These are phyloP conservation scores for Lasioglossum zephyrum DNA, from an alignment of 2,888 invertebrate species.

Conservation along the genomic window DNA sequence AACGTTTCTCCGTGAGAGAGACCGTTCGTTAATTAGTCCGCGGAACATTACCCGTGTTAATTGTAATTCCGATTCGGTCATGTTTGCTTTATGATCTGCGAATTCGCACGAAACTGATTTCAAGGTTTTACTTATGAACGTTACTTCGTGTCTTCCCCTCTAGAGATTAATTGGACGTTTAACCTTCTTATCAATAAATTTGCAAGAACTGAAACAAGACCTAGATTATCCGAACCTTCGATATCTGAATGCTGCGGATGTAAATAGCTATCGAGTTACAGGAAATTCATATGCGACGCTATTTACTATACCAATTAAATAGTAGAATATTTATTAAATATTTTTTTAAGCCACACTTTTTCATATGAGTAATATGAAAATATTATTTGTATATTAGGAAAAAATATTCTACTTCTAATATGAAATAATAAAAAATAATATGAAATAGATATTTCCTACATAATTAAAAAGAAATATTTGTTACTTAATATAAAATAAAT, in stretches of 20 bases:
- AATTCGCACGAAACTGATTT: background rate
- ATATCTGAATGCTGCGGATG: background rate
- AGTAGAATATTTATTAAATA: too few relatives aligned
- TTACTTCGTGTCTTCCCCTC: background rate
- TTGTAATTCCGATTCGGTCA: background rate
- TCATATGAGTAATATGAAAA: too few relatives aligned
- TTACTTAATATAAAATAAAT: too few relatives aligned
- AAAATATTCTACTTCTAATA: too few relatives aligned
- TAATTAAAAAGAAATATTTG: too few relatives aligned
- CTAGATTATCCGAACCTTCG: background rate
- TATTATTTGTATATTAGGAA: too few relatives aligned
- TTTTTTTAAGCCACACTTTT: too few relatives aligned
- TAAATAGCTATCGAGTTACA: background rate
- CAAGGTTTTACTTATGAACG: background rate
- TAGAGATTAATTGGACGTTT: background rate
- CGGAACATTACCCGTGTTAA: constrained; percentile 13
- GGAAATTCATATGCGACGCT: too few relatives aligned
- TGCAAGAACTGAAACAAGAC: background rate
- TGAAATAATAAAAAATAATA: too few relatives aligned
- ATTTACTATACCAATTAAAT: too few relatives aligned
- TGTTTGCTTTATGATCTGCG: background rate
- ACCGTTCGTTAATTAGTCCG: constrained; percentile 51
- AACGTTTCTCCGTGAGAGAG: constrained; percentile 54
- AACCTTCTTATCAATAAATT: constrained; percentile 1
- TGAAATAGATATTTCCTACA: too few relatives aligned